phyloP scores from a whole-genome alignment of 2,113 vertebrate species.

The Spermophilus dauricus region DNA sequence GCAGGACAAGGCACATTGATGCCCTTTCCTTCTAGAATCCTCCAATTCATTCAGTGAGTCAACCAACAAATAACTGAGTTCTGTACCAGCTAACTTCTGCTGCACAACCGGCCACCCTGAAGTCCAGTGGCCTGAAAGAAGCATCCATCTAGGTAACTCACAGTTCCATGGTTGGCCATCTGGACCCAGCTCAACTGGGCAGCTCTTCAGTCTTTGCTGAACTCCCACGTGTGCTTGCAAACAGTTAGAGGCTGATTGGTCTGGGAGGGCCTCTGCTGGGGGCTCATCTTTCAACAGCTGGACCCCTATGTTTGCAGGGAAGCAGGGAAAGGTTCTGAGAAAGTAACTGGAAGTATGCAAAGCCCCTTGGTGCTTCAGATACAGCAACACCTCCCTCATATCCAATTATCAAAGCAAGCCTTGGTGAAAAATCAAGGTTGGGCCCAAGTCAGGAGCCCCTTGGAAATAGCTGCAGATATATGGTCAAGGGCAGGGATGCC shows the following conservation, averaged over 20 bases:
- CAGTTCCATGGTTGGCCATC: not conserved
- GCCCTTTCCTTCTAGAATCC: not conserved
- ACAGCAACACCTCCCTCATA: not conserved
- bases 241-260: not conserved
- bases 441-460: too few species aligned
- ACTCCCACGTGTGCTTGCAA: too few species aligned
- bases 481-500: fast-evolving
- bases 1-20: not conserved
- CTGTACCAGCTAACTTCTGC: not conserved
- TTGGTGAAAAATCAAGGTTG: not conserved
- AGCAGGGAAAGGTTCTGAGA: not conserved
- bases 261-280: not conserved
- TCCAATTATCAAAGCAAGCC: not conserved
- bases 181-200: not conserved
- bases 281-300: not conserved
- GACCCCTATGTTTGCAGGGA: not conserved
- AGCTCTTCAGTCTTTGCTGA: not conserved
- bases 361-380: too few species aligned
- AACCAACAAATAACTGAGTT: not conserved
- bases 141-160: not conserved
- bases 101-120: not conserved
- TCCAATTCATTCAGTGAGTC: not conserved
- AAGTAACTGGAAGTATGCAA: not conserved
- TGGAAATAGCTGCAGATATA: not conserved
- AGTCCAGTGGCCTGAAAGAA: not conserved